Evolutionary conservation across 1,140 invertebrate genomes (phyloP).

Genomic region (Drosophila leontia): DNA sequence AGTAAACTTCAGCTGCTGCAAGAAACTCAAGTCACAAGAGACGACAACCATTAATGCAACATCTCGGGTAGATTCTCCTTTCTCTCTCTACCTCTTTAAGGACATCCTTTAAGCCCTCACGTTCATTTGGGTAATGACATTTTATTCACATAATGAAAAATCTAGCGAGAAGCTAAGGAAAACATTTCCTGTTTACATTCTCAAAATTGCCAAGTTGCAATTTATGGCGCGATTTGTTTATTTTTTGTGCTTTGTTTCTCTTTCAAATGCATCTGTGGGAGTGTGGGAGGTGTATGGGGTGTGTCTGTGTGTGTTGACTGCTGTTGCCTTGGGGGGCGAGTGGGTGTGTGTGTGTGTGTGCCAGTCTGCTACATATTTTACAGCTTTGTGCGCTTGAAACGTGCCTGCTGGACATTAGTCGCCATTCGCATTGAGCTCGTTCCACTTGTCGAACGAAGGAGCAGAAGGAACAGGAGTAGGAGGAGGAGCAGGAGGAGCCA

Average conservation of each 20-base stretch:
- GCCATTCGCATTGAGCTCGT: conserved; percentile 51
- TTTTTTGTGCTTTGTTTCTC: conserved; percentile 51
- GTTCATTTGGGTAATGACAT: conserved; percentile 50
- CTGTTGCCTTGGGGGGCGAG: conserved; percentile 17
- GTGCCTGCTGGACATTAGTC: conserved; percentile 76
- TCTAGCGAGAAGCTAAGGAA: conserved; percentile 49
- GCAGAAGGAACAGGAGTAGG: neutral
- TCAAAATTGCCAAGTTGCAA: conserved; percentile 74
- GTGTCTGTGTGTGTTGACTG: conserved; percentile 7
- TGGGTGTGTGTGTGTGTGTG: conserved; percentile 1
- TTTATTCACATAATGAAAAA: conserved; percentile 42
- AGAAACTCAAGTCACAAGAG: conserved; percentile 16
- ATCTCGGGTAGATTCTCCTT: neutral
- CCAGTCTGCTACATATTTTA: conserved; percentile 62
- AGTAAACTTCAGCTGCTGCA: conserved; percentile 29
- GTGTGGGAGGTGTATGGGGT: neutral
- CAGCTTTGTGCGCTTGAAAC: conserved; percentile 71
- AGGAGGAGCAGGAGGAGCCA: neutral
- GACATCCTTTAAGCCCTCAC: conserved; percentile 13
- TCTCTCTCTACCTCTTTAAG: conserved; percentile 11
- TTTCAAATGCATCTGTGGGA: conserved; percentile 36
- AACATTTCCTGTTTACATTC: conserved; percentile 81
- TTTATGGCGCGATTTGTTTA: conserved; percentile 74
- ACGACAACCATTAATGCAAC: conserved; percentile 29
- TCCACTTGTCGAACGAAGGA: conserved; percentile 39